phyloP scores from a whole-genome alignment of 2,888 invertebrate species.

The Scaptomyza caliginosa region DNA sequence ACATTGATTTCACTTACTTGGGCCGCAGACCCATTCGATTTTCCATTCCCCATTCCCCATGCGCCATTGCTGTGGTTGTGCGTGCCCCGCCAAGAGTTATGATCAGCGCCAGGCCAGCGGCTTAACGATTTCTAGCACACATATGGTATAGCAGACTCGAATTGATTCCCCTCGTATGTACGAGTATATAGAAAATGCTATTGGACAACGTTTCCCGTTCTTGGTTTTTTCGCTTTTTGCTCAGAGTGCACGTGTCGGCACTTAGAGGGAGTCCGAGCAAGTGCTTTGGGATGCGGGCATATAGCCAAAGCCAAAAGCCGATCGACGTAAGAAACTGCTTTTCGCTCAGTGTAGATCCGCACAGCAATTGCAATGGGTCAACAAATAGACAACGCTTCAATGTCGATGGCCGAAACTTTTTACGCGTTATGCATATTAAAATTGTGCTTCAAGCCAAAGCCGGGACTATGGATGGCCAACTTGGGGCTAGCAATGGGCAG shows the following conservation, averaged over 20 bases:
- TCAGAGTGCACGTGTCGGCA: slow-evolving; percentile 71
- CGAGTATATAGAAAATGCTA: neutral
- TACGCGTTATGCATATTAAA: slow-evolving; percentile 67
- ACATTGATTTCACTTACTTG: slow-evolving; percentile 66
- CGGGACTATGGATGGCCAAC: neutral
- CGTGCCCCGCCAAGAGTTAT: slow-evolving; percentile 36
- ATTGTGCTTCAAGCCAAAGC: neutral
- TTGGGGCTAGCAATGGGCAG: neutral
- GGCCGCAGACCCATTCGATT: slow-evolving; percentile 18
- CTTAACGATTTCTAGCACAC: slow-evolving; percentile 32
- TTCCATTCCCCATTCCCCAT: neutral
- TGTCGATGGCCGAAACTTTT: slow-evolving; percentile 23
- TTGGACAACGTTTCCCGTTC: slow-evolving; percentile 40
- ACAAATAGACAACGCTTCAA: slow-evolving; percentile 15
- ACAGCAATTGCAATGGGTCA: slow-evolving; percentile 30
- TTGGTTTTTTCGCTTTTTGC: slow-evolving; percentile 43
- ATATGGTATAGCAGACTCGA: too few species aligned
- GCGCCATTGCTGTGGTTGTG: neutral
- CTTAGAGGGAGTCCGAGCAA: slow-evolving; percentile 55
- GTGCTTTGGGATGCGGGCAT: slow-evolving; percentile 67
- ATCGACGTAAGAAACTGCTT: too few species aligned
- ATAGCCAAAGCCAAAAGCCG: slow-evolving; percentile 47
- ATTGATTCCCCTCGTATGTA: too few species aligned
- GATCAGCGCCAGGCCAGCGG: slow-evolving; percentile 50
- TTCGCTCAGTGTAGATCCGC: slow-evolving; percentile 14